Evolutionary conservation across 2,113 vertebrate species (phyloP).

Genomic region (Lophotis ruficrista): DNA sequence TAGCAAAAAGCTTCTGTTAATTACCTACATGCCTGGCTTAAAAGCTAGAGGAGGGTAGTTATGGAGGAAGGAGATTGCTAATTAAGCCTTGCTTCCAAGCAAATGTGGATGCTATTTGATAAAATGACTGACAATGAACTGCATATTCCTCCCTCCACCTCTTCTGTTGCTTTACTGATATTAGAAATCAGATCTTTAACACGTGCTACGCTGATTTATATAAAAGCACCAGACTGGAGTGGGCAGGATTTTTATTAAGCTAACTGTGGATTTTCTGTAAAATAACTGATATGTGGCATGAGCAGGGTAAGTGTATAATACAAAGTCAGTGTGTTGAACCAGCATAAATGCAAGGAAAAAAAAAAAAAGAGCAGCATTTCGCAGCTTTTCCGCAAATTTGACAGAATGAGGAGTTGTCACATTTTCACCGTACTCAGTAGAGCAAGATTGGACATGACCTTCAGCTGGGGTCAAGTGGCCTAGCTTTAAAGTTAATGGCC

Average conservation of each 20-base stretch:
- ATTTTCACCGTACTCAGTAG: background rate
- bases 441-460: background rate
- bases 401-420: background rate
- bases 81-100: background rate
- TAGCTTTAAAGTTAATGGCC: background rate
- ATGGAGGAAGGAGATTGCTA: background rate
- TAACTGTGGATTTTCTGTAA: constrained; percentile 11
- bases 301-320: background rate
- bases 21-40: background rate
- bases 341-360: background rate
- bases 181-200: constrained; percentile 13
- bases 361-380: background rate
- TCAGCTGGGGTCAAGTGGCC: background rate
- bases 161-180: constrained; percentile 3
- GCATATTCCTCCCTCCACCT: background rate
- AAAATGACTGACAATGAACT: background rate
- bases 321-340: background rate
- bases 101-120: background rate
- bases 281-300: constrained; percentile 7
- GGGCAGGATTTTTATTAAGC: constrained; percentile 37
- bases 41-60: background rate
- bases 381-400: background rate
- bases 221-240: background rate
- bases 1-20: background rate
- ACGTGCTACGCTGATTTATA: constrained; percentile 7